Percentiles rank a stretch among this genome's conserved stretches.
Conservation (phyloP, 2,888 invertebrate species). For the Andrena camellia region DNA sequence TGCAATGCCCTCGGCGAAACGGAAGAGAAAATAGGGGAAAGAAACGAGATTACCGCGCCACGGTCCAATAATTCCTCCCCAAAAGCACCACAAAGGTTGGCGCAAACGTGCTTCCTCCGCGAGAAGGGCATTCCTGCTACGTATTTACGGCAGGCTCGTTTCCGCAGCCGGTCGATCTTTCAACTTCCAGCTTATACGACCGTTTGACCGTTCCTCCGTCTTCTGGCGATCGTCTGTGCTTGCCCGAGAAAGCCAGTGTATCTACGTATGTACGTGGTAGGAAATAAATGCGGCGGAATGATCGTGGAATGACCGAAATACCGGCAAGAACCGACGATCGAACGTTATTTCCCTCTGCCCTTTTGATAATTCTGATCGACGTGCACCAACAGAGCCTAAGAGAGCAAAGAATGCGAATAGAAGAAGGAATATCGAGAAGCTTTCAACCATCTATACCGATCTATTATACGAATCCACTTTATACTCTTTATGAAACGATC, state of each 20-base stretch:
- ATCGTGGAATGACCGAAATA: conserved; percentile 60
- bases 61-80: neutral
- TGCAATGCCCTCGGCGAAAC: conserved; percentile 3
- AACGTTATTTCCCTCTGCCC: neutral
- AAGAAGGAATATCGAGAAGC: neutral
- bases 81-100: conserved; percentile 8
- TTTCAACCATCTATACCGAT: neutral
- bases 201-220: conserved; percentile 25
- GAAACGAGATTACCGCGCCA: conserved; percentile 6
- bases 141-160: conserved; percentile 7
- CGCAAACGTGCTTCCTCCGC: neutral
- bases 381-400: neutral
- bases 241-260: neutral
- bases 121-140: conserved; percentile 27
- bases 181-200: neutral
- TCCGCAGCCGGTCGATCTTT: conserved; percentile 16
- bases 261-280: neutral
- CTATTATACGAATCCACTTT: neutral
- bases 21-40: conserved; percentile 47
- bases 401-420: too few relatives aligned
- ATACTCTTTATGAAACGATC: neutral
- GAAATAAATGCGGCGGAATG: conserved; percentile 55
- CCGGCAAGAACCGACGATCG: conserved; percentile 34
- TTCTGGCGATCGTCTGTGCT: conserved; percentile 19
- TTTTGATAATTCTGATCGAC: neutral